Percentiles rank a stretch among this genome's conserved stretches.
phyloP scores from a whole-genome alignment of 1,140 invertebrate genomes.

The Drosophila mauritiana region DNA sequence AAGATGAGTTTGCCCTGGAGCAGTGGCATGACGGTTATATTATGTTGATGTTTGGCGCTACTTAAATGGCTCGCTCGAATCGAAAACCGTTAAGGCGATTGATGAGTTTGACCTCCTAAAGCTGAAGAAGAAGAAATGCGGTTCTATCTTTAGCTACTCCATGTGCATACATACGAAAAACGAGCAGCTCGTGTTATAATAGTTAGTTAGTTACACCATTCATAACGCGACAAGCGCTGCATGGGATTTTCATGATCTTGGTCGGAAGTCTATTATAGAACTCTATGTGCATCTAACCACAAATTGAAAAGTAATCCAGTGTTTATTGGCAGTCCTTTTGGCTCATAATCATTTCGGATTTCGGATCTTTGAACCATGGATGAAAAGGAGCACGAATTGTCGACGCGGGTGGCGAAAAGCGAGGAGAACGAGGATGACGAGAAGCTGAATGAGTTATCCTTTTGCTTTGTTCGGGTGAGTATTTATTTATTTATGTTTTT shows the following conservation, averaged over 20 bases:
- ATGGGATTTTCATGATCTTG: neutral
- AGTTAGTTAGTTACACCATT: neutral
- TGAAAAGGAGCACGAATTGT: neutral
- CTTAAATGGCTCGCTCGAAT: neutral
- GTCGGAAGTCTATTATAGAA: neutral
- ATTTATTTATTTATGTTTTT: neutral
- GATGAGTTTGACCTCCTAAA: neutral
- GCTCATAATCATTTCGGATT: neutral
- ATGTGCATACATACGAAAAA: too few relatives aligned
- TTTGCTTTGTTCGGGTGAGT: slow-evolving; percentile 15
- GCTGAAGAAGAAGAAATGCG: neutral
- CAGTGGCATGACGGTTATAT: neutral
- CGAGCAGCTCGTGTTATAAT: neutral
- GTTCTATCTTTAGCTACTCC: neutral
- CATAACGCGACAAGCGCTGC: neutral
- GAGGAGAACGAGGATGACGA: slow-evolving; percentile 10
- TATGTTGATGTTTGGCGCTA: neutral
- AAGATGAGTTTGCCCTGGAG: neutral
- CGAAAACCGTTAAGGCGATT: neutral
- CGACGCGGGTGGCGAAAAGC: neutral
- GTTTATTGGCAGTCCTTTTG: neutral
- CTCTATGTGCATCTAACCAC: neutral
- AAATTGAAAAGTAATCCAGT: too few relatives aligned
- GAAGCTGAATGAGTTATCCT: slow-evolving; percentile 4
- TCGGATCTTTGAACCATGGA: slow-evolving; percentile 1